A percentile compares a stretch with the other conserved stretches of the same genome.
phyloP scores from a whole-genome alignment of 2,797 vertebrate genomes.

The Phrynocephalus forsythii region DNA sequence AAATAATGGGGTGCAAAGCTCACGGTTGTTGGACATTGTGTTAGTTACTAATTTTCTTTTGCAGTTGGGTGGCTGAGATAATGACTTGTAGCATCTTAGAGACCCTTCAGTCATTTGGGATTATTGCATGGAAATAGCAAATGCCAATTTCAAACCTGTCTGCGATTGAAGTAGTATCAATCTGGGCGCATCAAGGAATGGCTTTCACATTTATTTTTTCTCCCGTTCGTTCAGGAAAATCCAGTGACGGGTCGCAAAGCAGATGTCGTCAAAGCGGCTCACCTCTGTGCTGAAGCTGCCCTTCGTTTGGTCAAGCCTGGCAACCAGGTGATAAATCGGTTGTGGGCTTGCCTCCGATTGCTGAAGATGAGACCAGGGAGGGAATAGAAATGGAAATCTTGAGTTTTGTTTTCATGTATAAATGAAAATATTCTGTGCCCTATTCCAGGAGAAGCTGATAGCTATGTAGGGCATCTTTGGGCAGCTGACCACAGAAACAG shows the following conservation, averaged over 20 bases:
- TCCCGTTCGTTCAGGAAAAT: slow-evolving; percentile 80
- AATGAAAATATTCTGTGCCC: background rate
- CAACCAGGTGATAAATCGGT: slow-evolving; percentile 85
- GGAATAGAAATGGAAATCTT: rapidly evolving
- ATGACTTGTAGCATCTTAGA: background rate
- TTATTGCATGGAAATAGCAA: background rate
- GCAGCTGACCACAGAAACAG: background rate
- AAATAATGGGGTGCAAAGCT: background rate
- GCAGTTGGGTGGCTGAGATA: background rate
- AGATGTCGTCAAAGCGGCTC: slow-evolving; percentile 93
- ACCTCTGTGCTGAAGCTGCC: slow-evolving; percentile 95
- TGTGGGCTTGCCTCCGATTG: background rate
- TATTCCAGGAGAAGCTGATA: background rate
- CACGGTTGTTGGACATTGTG: background rate
- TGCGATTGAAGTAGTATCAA: background rate
- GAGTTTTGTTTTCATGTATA: rapidly evolving
- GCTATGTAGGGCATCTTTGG: background rate
- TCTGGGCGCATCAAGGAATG: background rate
- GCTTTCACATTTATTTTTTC: background rate
- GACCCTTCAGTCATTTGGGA: background rate
- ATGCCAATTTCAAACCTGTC: background rate
- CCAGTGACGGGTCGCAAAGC: slow-evolving; percentile 92
- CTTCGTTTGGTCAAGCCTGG: slow-evolving; percentile 96
- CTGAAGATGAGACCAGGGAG: background rate
- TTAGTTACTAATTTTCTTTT: background rate